A percentile compares a stretch with the other conserved stretches of the same genome.
phyloP scores from a whole-genome alignment of 2,797 vertebrate genomes.

The Spondyliosoma cantharus region DNA sequence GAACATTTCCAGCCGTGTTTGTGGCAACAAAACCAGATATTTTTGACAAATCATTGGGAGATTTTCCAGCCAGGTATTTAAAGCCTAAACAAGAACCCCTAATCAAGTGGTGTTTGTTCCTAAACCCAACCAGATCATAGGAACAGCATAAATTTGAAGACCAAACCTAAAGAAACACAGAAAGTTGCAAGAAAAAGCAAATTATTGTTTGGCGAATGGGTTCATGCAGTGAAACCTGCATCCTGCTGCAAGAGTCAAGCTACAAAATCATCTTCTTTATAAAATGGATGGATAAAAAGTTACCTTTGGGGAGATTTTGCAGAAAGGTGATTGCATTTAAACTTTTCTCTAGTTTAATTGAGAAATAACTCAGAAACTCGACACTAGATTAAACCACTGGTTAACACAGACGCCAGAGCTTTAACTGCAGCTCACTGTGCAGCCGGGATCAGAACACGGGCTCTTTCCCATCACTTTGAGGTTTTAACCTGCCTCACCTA shows the following conservation, averaged over 20 bases:
- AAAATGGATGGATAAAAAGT: neutral
- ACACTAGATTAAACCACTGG: neutral
- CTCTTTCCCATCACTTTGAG: constrained; percentile 8
- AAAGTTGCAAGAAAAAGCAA: too few relatives aligned
- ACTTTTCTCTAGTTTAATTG: neutral
- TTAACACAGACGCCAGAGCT: neutral
- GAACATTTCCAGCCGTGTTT: too few relatives aligned
- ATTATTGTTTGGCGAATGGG: too few relatives aligned
- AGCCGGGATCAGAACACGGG: neutral
- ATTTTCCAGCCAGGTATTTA: too few relatives aligned
- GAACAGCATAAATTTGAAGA: too few relatives aligned
- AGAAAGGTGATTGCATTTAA: neutral
- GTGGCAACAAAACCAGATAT: too few relatives aligned
- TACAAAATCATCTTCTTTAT: neutral
- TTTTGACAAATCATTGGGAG: too few relatives aligned
- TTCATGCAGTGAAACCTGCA: too few relatives aligned
- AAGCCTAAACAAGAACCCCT: too few relatives aligned
- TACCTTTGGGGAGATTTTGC: neutral
- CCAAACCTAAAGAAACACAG: too few relatives aligned
- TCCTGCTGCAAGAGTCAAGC: neutral
- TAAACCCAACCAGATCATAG: too few relatives aligned
- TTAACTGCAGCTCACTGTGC: neutral
- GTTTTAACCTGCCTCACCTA: constrained; percentile 35
- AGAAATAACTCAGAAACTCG: neutral
- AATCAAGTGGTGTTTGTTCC: too few relatives aligned